Evolutionary conservation across 2,113 vertebrate genomes (phyloP).

Genomic region (Sterrhoptilus dennistouni): DNA sequence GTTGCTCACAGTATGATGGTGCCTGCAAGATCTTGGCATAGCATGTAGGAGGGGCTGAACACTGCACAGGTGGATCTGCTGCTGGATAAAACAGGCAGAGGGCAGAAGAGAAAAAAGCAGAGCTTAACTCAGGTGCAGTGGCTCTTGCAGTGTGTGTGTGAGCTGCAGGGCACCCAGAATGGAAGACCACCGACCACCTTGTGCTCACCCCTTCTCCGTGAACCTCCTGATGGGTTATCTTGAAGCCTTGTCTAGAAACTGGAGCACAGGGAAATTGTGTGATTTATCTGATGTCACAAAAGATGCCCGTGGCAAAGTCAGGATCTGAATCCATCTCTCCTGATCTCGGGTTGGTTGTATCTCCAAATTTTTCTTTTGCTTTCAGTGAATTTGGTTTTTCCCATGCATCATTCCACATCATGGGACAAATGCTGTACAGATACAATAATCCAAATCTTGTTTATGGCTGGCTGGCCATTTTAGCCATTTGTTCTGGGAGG

Average conservation of each 20-base stretch:
- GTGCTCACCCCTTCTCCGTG: not conserved
- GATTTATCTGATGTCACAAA: not conserved
- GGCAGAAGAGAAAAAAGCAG: not conserved
- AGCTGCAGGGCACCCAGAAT: not conserved
- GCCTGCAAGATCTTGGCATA: not conserved
- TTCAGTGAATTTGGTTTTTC: not conserved
- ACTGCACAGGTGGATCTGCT: not conserved
- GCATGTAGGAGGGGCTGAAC: not conserved
- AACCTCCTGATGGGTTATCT: not conserved
- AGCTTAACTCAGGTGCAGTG: not conserved
- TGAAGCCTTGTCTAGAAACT: not conserved
- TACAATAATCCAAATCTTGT: not conserved
- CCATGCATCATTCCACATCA: rapidly evolving
- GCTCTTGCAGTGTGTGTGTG: not conserved
- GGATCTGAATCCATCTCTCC: not conserved
- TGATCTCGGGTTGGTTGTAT: not conserved
- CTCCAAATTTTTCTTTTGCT: not conserved
- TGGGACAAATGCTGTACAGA: not conserved
- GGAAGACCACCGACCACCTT: rapidly evolving
- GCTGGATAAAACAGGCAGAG: not conserved
- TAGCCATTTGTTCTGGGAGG: not conserved
- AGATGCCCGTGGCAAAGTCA: not conserved
- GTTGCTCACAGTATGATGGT: rapidly evolving
- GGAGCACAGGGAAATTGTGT: not conserved
- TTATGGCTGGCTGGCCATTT: not conserved